Evolutionary conservation across 1,140 invertebrate species (phyloP).

Genomic region (Nixonia krombeini): DNA sequence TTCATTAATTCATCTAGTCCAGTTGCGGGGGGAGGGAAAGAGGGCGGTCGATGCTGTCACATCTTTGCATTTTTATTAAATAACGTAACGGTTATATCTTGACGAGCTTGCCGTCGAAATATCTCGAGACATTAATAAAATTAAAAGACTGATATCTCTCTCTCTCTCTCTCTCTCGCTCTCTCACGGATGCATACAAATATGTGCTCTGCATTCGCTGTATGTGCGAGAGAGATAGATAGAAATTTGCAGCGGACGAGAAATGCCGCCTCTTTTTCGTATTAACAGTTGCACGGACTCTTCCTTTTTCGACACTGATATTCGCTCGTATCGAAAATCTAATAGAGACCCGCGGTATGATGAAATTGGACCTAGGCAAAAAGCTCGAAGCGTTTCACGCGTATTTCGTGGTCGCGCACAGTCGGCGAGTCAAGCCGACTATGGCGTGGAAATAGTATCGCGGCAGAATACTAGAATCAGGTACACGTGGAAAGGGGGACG

Average conservation of each 20-base stretch:
- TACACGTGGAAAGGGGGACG: constrained; percentile 24
- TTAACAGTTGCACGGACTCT: constrained; percentile 20
- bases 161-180: no score
- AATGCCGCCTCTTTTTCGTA: not conserved
- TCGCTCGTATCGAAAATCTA: constrained; percentile 29
- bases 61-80: no score
- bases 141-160: no score
- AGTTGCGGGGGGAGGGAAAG: no score
- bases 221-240: no score
- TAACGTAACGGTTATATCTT: no score
- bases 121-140: no score
- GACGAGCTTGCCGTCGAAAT: no score
- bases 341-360: constrained; percentile 36
- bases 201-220: no score
- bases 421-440: constrained; percentile 22
- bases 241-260: no score
- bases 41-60: no score
- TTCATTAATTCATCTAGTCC: constrained; percentile 21
- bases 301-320: constrained; percentile 22
- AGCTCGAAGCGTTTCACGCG: constrained; percentile 22
- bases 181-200: no score
- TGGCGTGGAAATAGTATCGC: constrained; percentile 25
- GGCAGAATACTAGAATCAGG: constrained; percentile 24
- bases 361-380: constrained; percentile 35
- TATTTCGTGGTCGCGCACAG: constrained; percentile 42